Evolutionary conservation across 2,113 vertebrate species (phyloP).

Genomic region (Dromaius novaehollandiae): DNA sequence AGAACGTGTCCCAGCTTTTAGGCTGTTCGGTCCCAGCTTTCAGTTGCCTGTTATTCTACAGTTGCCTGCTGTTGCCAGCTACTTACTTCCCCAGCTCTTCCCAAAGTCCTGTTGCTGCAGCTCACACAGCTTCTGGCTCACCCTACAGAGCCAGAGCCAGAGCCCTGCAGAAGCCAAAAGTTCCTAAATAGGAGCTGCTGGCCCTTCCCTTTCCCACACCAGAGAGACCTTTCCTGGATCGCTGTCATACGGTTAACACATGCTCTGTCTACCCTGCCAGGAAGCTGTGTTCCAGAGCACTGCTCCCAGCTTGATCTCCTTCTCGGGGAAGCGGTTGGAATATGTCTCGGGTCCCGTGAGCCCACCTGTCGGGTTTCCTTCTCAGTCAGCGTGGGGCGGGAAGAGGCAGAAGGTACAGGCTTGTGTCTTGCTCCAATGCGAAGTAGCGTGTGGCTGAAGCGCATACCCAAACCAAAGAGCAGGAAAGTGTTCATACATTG

Average conservation of each 20-base stretch:
- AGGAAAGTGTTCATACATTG: neutral
- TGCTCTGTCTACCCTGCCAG: slow-evolving; percentile 38
- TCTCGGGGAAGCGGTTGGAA: neutral
- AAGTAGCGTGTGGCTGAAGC: neutral
- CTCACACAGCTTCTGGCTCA: neutral
- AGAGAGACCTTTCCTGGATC: neutral
- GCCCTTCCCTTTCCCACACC: slow-evolving; percentile 30
- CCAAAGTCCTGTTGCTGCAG: neutral
- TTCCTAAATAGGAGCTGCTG: slow-evolving; percentile 4
- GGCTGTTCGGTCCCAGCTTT: neutral
- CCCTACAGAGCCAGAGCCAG: neutral
- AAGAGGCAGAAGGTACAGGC: neutral
- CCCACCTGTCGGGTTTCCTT: neutral
- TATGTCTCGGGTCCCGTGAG: neutral
- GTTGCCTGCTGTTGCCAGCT: neutral
- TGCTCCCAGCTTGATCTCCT: slow-evolving; percentile 1
- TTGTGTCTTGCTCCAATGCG: accelerated
- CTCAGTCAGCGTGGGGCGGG: neutral
- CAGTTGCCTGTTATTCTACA: neutral
- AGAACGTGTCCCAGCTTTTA: neutral
- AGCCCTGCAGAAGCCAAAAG: neutral
- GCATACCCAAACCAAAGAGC: neutral
- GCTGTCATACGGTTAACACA: slow-evolving; percentile 40
- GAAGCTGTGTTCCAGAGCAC: slow-evolving; percentile 37
- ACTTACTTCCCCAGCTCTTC: neutral